Evolutionary conservation across 2,113 vertebrate species (phyloP), one percentile per base, ranked within the genome.

Genomic region (Monopterus albus): DNA sequence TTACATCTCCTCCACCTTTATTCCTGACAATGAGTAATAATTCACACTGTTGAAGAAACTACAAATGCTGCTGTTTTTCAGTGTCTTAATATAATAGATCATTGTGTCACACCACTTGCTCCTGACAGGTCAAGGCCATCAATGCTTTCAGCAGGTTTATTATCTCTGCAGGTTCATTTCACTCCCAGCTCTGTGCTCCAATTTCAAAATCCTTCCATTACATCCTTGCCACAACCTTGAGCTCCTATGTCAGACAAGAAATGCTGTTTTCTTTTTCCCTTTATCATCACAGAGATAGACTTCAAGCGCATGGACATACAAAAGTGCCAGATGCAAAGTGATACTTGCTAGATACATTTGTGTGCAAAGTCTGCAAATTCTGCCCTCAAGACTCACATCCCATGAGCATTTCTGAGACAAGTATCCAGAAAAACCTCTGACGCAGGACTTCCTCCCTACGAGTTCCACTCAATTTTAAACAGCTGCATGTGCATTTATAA

Each of bases 171-270:
- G 63, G 3, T 39, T 55, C 39, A 29, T 3, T 43, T 42, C 20
- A n/a, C 20, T 50, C 39, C 25, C 17, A 7, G 23, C 7, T 10
- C 9, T 59, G 20, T 13, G 35, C 25, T 62, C 17, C 29, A 35
- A 7, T 53, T 38, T 68, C 65, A 69, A 29, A 87, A n/a, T n/a
- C n/a, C n/a, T n/a, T n/a, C n/a, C n/a, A 84, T 83, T 67, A 0
- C 14, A 17, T 61, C 29, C 58, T 68, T 1, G 1, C 38, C 3
- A 0, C 1, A 3, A 58, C 82, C 79, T 78, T 42, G 58, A 50
- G 59, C 63, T 57, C 38, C 73, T 29, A 6, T 45, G 15, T 26
- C 60, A 55, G 2, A 50, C 7, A 33, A 55, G 12, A 56, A 55
- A 50, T 3, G 39, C 10, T 4, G 0, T 11, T 11, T 21, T 68